Base-by-base conservation (phyloP, 2,888 invertebrate species). In the Heliconius ethilla region DNA sequence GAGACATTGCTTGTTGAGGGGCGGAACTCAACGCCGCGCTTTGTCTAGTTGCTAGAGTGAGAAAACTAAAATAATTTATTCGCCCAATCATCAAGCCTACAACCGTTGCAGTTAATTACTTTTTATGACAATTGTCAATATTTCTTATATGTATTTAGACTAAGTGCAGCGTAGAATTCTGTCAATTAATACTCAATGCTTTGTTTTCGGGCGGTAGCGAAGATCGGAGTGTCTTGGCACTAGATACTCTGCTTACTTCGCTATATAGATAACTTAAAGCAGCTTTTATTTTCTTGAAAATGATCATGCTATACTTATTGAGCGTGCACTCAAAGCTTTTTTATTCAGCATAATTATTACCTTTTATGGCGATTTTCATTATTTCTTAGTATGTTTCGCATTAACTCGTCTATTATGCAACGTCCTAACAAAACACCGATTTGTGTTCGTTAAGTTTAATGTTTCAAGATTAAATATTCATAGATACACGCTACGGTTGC, bases 391-490 rank as follows among this genome's bases (percentile, higher is more conserved):
- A 18, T 40, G 27, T 25, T 63, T 63, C 63, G 29, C 25, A 72
- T 59, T 45, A 51, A 51, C 18, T 70, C 29, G 0, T 70, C 22
- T 51, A 45, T 15, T 65, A 66, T 66, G 22, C 33, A 66, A 33
- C 3, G 10, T 40, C 25, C 67, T 40, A 37, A 40, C 67, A 55
- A 70, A 70, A 70, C 70, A 70, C 29, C n/a, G 63, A 63, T 27
- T 25, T 63, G 63, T 63, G 27, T 27, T 63, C 25, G 5, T 40
- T 13, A 11, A 13, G 67, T 67, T 67, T 37, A 67, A 40, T 37
- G n/a, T 67, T 67, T 67, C 37, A 37, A 67, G n/a, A 67, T 40
- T 40, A n/a, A 67, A 67, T 67, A 67, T 67, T 67, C 67, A 67
- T 67, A 67, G 37, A 5, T 67, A 67, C 11, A 11, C 37, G 2